Percentiles rank a stretch among this genome's conserved stretches.
phyloP scores from a whole-genome alignment of 2,797 vertebrate genomes.

The Cirrhinus molitorella region DNA sequence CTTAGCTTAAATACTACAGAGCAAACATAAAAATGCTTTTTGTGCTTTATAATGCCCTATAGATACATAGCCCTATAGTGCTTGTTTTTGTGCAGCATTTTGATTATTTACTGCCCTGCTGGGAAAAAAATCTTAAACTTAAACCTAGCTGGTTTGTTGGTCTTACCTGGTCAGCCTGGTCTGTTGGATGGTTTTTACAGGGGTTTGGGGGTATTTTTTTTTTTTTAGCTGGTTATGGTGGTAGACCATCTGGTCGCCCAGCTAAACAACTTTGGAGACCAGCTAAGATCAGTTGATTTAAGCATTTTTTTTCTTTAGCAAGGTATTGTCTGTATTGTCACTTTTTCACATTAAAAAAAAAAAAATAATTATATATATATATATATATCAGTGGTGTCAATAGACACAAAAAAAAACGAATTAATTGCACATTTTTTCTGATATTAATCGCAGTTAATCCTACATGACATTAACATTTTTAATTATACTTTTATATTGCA shows the following conservation, averaged over 20 bases:
- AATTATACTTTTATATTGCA: too few relatives aligned
- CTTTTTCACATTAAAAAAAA: neutral
- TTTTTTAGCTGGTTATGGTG: constrained; percentile 22
- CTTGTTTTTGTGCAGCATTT: neutral
- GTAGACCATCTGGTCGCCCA: constrained; percentile 4
- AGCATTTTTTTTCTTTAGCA: neutral
- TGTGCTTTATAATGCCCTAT: constrained; percentile 16
- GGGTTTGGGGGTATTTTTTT: neutral
- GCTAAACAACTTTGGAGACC: neutral
- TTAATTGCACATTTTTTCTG: too few relatives aligned
- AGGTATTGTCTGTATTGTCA: neutral
- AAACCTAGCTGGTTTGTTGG: neutral
- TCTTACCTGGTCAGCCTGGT: neutral
- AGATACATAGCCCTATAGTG: neutral
- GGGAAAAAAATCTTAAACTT: neutral
- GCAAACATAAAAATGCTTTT: constrained; percentile 19
- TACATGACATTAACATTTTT: too few relatives aligned
- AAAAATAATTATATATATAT: neutral
- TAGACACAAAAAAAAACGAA: too few relatives aligned
- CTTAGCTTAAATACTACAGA: constrained; percentile 20
- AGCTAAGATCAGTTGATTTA: neutral
- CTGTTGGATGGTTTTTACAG: constrained; percentile 1
- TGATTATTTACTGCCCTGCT: neutral
- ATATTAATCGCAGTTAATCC: too few relatives aligned
- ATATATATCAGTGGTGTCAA: too few relatives aligned